phyloP scores from a whole-genome alignment of 2,888 invertebrate genomes.

The Eupeodes latifasciatus region DNA sequence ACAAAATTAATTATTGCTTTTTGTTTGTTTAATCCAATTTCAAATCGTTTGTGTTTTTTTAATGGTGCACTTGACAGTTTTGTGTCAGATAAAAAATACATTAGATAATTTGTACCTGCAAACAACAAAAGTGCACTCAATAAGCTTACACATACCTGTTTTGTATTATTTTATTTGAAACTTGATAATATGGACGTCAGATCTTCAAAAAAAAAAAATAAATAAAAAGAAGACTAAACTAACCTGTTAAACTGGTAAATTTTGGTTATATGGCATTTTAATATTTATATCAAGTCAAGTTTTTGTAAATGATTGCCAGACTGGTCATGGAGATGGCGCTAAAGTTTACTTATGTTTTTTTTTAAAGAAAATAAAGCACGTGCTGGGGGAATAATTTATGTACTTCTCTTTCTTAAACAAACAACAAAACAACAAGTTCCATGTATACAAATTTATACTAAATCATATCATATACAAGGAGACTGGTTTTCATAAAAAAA shows the following conservation, averaged over 20 bases:
- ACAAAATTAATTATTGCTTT: neutral
- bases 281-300: constrained; percentile 36
- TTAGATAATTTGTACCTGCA: neutral
- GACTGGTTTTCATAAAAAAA: constrained; percentile 10
- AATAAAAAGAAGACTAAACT: neutral
- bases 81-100: neutral
- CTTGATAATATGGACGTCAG: constrained; percentile 8
- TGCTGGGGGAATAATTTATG: constrained; percentile 1
- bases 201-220: neutral
- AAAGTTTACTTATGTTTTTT: neutral
- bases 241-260: neutral
- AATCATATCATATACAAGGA: neutral
- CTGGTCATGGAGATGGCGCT: constrained; percentile 31
- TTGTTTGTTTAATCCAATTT: neutral
- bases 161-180: neutral
- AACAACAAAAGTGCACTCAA: neutral
- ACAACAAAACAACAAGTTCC: constrained; percentile 13
- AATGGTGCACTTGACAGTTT: neutral
- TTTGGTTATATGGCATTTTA: neutral
- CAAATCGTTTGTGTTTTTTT: neutral
- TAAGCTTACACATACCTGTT: no score
- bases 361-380: constrained; percentile 23
- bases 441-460: neutral
- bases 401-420: neutral
- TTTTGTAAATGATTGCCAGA: constrained; percentile 38